A percentile compares a stretch with the other conserved stretches of the same genome.
Conservation (phyloP, 2,113 vertebrate species). For the Setophaga coronata region DNA sequence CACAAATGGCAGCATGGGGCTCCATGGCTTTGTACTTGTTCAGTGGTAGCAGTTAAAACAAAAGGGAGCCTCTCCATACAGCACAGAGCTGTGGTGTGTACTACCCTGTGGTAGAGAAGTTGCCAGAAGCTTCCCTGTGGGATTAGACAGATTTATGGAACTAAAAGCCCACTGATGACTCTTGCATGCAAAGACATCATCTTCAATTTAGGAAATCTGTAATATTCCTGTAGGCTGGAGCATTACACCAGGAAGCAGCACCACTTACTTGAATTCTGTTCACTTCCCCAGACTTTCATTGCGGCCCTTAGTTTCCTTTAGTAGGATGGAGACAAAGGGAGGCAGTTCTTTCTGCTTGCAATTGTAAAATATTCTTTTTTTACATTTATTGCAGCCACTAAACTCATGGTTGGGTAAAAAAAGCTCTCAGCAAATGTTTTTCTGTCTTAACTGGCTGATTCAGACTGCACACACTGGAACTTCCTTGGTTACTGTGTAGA, state of each 20-base stretch:
- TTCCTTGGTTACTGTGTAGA: neutral
- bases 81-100: neutral
- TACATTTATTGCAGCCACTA: neutral
- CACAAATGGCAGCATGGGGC: neutral
- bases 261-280: neutral
- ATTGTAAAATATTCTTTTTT: neutral
- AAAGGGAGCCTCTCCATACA: neutral
- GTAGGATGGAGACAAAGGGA: neutral
- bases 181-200: neutral
- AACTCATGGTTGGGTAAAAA: neutral
- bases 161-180: neutral
- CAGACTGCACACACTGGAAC: neutral
- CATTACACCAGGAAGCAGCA: neutral
- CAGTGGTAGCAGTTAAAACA: neutral
- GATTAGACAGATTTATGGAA: neutral
- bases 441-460: neutral
- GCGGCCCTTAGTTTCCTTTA: neutral
- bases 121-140: neutral
- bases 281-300: neutral
- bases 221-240: neutral
- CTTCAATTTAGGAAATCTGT: neutral
- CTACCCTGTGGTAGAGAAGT: neutral
- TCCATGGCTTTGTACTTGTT: neutral
- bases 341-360: neutral
- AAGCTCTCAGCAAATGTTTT: neutral